Conservation (phyloP, 1,140 invertebrate genomes). For the Panulirus ornatus region DNA sequence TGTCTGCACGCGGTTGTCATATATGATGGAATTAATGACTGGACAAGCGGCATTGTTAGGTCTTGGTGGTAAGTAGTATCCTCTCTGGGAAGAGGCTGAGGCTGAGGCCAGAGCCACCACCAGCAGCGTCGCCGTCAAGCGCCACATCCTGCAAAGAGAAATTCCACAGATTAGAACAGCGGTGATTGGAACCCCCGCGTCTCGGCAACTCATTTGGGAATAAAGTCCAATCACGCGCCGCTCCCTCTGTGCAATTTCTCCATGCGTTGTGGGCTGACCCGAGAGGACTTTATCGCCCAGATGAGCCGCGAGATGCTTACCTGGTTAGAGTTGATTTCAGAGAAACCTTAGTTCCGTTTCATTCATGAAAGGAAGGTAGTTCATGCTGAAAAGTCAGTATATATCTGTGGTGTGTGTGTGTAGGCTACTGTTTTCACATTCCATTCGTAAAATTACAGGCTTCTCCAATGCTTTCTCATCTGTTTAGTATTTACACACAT, state of each 20-base stretch:
- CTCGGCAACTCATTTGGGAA: constrained; percentile 71
- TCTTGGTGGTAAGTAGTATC: constrained; percentile 30
- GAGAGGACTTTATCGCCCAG: constrained; percentile 72
- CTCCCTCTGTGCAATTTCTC: constrained; percentile 69
- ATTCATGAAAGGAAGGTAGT: no score
- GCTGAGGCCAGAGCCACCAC: constrained; percentile 52
- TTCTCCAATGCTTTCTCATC: no score
- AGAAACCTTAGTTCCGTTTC: no score
- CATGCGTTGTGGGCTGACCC: constrained; percentile 60
- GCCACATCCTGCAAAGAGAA: constrained; percentile 72
- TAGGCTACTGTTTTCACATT: no score
- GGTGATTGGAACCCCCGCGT: constrained; percentile 72
- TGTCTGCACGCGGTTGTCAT: constrained; percentile 22
- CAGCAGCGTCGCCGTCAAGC: constrained; percentile 64
- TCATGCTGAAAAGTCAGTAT: no score
- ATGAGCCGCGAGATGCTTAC: constrained; percentile 55
- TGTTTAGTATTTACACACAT: no score
- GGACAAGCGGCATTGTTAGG: constrained; percentile 36
- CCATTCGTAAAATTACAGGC: no score
- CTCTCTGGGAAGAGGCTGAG: constrained; percentile 29
- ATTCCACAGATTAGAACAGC: constrained; percentile 71
- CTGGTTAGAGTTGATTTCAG: background rate
- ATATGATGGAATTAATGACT: constrained; percentile 34
- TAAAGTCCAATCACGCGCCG: constrained; percentile 72
- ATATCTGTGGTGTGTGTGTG: no score